Evolutionary conservation across 2,888 invertebrate species (phyloP), one percentile per base, ranked within the genome.

Genomic region (Yponomeuta malinellus): DNA sequence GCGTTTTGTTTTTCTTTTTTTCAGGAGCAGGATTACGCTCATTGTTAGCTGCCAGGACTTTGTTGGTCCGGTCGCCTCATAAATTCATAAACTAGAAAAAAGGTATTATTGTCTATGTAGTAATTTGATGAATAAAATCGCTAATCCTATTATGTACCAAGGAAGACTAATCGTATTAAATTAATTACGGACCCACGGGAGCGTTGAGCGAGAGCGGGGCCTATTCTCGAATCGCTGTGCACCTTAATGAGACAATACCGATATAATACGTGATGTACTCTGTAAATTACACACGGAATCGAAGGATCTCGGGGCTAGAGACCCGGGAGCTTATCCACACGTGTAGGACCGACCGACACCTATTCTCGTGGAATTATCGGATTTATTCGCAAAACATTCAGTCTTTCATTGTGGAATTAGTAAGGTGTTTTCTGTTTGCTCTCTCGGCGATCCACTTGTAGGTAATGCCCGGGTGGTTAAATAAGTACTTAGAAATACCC

Each of bases 371-470:
- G 70, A 43, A 70, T 70, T 70, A 70, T 63, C 63, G 70, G 70
- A 63, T 63, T 70, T 70, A 63, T 52, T 48, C 69, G 52, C 23
- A 43, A 63, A 31, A 63, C 63, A 63, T 33, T 37, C 15, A 70
- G 63, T 70, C 70, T 70, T 63, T 63, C 70, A 70, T 63, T 63
- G 70, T 29, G 70, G 70, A 63, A 70, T 70, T 70, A 70, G 52
- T 31, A 48, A 59, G 31, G 69, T 52, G 52, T 59, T 68, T 10
- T 65, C 9, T 52, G 52, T 59, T 68, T 68, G 65, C 31, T 65
- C 9, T 33, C 68, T 10, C 4, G 12, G 37, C 37, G 48, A 68
- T 68, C 48, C 68, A 68, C 48, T 68, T 65, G 65, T 65, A 10
- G 29, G 65, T 65, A 65, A 64, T 31, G 31, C 33, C 8, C 33